Conservation (phyloP, 2,797 vertebrate species). For the Austrolebias charrua region DNA sequence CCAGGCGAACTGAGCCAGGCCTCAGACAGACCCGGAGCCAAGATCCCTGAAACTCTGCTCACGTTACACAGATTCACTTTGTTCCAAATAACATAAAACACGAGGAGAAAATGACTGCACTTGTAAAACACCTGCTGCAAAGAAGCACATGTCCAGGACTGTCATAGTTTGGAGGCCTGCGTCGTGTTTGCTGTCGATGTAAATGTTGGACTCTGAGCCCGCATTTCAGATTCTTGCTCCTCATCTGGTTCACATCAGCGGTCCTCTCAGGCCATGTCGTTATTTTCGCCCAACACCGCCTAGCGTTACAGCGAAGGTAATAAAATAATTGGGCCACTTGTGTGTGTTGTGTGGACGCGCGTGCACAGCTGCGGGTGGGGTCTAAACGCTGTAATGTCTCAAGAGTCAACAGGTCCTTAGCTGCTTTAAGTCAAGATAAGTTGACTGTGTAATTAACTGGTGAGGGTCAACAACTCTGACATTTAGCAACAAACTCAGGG, state of each 20-base stretch:
- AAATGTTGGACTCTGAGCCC: constrained; percentile 19
- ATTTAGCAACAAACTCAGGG: constrained; percentile 4
- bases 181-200: not conserved
- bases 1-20: constrained; percentile 9
- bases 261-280: constrained; percentile 56
- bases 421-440: not conserved
- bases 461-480: not conserved
- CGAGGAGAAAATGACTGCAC: not conserved
- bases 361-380: constrained; percentile 46
- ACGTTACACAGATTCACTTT: constrained; percentile 58
- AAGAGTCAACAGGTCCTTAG: constrained; percentile 6
- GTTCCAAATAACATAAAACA: constrained; percentile 61
- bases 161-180: constrained; percentile 16
- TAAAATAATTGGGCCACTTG: constrained; percentile 53
- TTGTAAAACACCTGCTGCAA: constrained; percentile 23
- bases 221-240: constrained; percentile 37
- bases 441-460: constrained; percentile 17
- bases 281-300: constrained; percentile 58
- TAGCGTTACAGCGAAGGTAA: constrained; percentile 55
- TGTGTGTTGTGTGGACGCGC: constrained; percentile 19
- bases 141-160: not conserved
- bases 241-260: constrained; percentile 79
- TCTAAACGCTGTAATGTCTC: constrained; percentile 15
- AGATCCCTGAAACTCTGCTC: constrained; percentile 51
- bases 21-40: constrained; percentile 46